Base-by-base conservation (phyloP, 2,888 invertebrate genomes). In the Drosophila anceps region DNA sequence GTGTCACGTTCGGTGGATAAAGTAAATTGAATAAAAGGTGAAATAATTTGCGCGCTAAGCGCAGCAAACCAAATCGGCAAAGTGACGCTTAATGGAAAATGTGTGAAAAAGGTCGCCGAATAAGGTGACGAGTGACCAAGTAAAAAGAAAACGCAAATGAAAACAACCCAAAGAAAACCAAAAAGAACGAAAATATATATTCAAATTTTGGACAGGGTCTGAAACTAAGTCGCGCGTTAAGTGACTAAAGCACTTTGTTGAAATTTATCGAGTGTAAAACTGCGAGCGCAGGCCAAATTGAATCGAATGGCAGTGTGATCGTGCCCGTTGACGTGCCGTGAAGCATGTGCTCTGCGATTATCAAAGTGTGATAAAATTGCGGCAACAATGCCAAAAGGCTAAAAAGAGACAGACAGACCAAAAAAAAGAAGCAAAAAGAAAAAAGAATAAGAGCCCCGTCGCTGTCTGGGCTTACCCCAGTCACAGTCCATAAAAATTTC, bases 321-420 rank as follows among this genome's bases (percentile, higher is more conserved):
- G 85, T 46, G 78, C 62, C 55, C 79, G 85, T 61, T 82, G 80
- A 82, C 79, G 81, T 85, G 81, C 69, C 69, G 74, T 84, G 81
- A 83, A 81, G 76, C 80, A 85, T 88, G 81, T 83, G 84, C 68
- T 71, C 44, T 62, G 68, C 79, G 88, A 88, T 88, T 85, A 88
- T 81, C 88, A 80, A 84, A 84, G 76, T 76, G 82, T 75, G 88
- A 90, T 90, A 84, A 82, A 81, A 86, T 50, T 77, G 81, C 76
- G 70, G 70, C 75, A 77, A 81, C 79, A 81, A 77, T 76, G 68
- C 69, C 70, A 64, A 55, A 63, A 29, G 31, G 46, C 53, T 24
- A 69, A 46, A 66, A 54, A 35, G 35, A 41, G n/a, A 46, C 31
- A 37, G 39, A 20, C 12, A 33, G 27, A 37, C 53, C 6, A 37